Evolutionary conservation across 2,797 vertebrate genomes (phyloP).

Genomic region (Peromyscus nudipes): DNA sequence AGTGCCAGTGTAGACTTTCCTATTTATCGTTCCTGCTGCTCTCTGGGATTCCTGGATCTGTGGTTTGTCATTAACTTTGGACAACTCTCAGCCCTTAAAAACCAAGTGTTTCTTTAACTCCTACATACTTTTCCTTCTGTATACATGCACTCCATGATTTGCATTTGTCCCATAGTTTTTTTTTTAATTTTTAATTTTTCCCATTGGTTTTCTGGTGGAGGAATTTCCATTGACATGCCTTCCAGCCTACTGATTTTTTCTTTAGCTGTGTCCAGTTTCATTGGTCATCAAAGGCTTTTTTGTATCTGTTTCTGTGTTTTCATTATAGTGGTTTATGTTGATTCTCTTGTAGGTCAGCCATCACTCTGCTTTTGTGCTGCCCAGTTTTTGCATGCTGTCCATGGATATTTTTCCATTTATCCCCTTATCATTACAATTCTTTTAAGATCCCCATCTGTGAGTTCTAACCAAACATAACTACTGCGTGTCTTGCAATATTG

Average conservation of each 20-base stretch:
- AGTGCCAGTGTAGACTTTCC: background rate
- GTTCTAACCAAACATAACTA: background rate
- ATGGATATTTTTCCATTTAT: background rate
- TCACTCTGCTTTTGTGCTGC: background rate
- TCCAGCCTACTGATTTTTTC: background rate
- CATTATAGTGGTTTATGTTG: constrained; percentile 2
- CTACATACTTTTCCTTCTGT: background rate
- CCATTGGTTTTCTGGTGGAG: background rate
- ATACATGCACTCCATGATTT: background rate
- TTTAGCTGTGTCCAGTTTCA: background rate
- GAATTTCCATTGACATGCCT: background rate
- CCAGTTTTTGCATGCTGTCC: background rate
- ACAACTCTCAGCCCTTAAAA: background rate
- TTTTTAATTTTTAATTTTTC: background rate
- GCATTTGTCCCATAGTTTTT: background rate
- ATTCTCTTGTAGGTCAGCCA: background rate
- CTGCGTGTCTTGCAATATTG: background rate
- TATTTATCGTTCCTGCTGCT: background rate
- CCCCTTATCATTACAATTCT: background rate
- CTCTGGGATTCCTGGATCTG: background rate
- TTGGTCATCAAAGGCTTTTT: background rate
- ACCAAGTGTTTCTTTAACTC: background rate
- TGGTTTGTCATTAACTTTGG: background rate
- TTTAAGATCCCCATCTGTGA: constrained; percentile 16
- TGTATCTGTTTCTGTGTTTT: background rate